phyloP scores from a whole-genome alignment of 2,797 vertebrate genomes.

The Odontamblyopus lacepedii region DNA sequence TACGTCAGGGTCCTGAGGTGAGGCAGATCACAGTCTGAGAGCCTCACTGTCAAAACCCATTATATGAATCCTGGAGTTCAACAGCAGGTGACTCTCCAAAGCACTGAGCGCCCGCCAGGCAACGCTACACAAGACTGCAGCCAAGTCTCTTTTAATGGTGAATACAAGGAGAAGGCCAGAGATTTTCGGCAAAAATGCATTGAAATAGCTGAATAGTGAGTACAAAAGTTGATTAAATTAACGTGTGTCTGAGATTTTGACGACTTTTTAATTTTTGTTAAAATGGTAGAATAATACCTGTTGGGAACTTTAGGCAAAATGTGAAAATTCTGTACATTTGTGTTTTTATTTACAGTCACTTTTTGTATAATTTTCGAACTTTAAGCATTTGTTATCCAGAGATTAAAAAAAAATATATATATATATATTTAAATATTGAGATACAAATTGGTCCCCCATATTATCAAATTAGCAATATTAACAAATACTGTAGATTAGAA shows the following conservation, averaged over 20 bases:
- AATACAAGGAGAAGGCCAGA: background rate
- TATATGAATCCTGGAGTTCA: conserved; percentile 28
- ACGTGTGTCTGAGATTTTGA: no score
- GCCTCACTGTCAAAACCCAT: conserved; percentile 24
- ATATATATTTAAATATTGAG: no score
- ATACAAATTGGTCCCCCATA: no score
- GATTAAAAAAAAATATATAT: no score
- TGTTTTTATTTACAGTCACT: no score
- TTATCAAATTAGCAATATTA: no score
- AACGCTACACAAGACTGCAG: conserved; percentile 10
- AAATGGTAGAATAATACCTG: no score
- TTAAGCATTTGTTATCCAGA: no score
- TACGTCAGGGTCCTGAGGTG: conserved; percentile 17
- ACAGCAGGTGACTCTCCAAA: conserved; percentile 41
- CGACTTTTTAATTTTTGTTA: no score
- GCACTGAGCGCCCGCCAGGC: conserved; percentile 4
- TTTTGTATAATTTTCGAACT: no score
- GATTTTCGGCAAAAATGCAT: background rate
- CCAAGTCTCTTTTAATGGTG: background rate
- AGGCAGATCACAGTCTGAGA: conserved; percentile 20
- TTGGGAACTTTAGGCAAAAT: no score
- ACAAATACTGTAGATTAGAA: background rate
- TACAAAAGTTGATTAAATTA: background rate
- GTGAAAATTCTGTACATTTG: no score
- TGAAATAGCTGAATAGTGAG: background rate